Evolutionary conservation across 2,113 vertebrate species (phyloP).

Genomic region (Pteropus alecto): DNA sequence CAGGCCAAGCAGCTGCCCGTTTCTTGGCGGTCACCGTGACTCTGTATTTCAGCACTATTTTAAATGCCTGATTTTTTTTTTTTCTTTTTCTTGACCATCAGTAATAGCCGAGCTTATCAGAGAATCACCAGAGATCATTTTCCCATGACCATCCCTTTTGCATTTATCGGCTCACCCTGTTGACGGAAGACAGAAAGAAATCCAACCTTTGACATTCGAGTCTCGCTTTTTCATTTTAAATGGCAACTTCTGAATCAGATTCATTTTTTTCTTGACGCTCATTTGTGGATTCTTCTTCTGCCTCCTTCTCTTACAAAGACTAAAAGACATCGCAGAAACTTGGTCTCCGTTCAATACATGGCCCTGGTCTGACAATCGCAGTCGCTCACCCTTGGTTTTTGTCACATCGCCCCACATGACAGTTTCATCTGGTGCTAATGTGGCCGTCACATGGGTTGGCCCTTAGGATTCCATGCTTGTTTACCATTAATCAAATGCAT

Average conservation of each 20-base stretch:
- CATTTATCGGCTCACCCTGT: not conserved
- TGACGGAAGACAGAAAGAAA: not conserved
- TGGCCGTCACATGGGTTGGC: constrained; percentile 76
- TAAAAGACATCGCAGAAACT: not conserved
- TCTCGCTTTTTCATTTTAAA: not conserved
- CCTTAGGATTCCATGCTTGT: constrained; percentile 69
- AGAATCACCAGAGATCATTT: constrained; percentile 68
- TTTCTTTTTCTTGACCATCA: constrained; percentile 4
- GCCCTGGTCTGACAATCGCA: constrained; percentile 18
- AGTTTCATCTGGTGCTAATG: constrained; percentile 84
- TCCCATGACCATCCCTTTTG: constrained; percentile 66
- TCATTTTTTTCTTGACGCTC: not conserved
- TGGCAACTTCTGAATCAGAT: not conserved
- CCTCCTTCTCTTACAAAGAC: not conserved
- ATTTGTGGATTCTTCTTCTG: not conserved
- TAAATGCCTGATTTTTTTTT: constrained; percentile 37
- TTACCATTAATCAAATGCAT: constrained; percentile 79
- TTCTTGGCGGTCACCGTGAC: rapidly evolving
- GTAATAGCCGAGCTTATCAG: constrained; percentile 58
- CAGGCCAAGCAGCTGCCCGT: not conserved
- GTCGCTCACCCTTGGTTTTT: constrained; percentile 55
- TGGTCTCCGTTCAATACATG: rapidly evolving
- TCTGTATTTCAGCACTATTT: constrained; percentile 31
- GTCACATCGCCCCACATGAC: constrained; percentile 71
- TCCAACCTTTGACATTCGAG: not conserved